These are phyloP conservation scores for Lindbergichthys nudifrons DNA, from an alignment of 2,797 vertebrate species.

Conservation along the genomic window DNA sequence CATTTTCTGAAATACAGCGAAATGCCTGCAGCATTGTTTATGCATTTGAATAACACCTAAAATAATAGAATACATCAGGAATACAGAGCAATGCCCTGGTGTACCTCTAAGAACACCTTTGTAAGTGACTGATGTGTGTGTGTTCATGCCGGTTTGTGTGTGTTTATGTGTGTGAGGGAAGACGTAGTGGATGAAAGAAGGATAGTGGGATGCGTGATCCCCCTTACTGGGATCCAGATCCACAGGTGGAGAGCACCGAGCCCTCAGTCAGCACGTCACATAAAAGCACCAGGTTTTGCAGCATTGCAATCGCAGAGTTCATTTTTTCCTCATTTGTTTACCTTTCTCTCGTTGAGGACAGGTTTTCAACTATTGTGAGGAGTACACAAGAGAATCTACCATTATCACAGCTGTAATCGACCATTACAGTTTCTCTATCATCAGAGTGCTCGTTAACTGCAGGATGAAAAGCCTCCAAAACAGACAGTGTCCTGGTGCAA, in stretches of 20 bases:
- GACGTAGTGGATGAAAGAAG: slow-evolving; percentile 27
- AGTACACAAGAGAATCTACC: slow-evolving; percentile 68
- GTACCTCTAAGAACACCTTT: slow-evolving; percentile 63
- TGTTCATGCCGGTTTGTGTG: not conserved
- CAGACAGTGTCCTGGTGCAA: slow-evolving; percentile 72
- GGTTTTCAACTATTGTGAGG: slow-evolving; percentile 63
- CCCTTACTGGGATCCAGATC: slow-evolving; percentile 68
- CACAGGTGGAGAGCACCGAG: slow-evolving; percentile 55
- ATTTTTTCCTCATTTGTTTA: slow-evolving; percentile 75
- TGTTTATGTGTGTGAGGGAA: not conserved
- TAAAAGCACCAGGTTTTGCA: slow-evolving; percentile 70
- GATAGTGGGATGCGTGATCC: slow-evolving; percentile 59
- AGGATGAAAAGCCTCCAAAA: slow-evolving; percentile 72
- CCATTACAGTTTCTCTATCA: slow-evolving; percentile 70
- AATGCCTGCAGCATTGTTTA: slow-evolving; percentile 65
- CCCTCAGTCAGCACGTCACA: slow-evolving; percentile 69
- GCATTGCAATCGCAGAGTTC: slow-evolving; percentile 65
- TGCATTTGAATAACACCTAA: slow-evolving; percentile 62
- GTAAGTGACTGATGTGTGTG: slow-evolving; percentile 29
- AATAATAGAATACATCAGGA: slow-evolving; percentile 53
- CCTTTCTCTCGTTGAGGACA: slow-evolving; percentile 60
- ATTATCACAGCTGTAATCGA: slow-evolving; percentile 80
- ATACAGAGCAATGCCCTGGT: slow-evolving; percentile 45
- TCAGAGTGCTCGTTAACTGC: slow-evolving; percentile 76
- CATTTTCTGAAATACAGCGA: slow-evolving; percentile 53